Percentiles rank a stretch among this genome's conserved stretches.
Evolutionary conservation across 2,113 vertebrate species (phyloP).

Genomic region (Serinus canaria): DNA sequence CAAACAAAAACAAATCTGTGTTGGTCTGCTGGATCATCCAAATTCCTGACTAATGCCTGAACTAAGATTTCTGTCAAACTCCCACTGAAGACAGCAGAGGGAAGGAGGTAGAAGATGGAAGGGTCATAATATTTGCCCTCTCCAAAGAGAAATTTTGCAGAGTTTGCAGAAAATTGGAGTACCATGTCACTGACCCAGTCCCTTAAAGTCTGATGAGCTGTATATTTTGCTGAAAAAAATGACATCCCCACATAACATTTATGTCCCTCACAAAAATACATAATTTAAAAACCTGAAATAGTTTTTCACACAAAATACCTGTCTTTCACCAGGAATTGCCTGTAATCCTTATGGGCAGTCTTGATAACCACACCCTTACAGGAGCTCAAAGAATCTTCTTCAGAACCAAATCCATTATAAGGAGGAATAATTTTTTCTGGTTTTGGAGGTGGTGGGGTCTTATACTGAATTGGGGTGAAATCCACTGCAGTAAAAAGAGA

Average conservation of each 20-base stretch:
- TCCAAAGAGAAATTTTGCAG: not conserved
- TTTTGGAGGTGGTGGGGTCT: constrained; percentile 68
- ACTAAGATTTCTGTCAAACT: not conserved
- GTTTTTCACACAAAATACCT: constrained; percentile 73
- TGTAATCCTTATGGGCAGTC: constrained; percentile 76
- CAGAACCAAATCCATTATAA: constrained; percentile 90
- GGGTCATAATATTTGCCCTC: not conserved
- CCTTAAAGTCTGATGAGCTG: not conserved
- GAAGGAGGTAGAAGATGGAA: not conserved
- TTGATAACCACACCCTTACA: constrained; percentile 78
- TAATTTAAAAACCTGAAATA: not conserved
- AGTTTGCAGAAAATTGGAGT: not conserved
- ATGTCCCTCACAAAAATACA: not conserved
- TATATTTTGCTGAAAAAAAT: not conserved
- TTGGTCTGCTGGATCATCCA: not conserved
- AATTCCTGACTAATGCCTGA: not conserved
- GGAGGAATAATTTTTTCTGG: constrained; percentile 77
- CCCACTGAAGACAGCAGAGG: not conserved
- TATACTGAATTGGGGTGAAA: constrained; percentile 81
- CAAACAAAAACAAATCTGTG: not conserved
- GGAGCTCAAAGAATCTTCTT: constrained; percentile 89
- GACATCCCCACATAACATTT: not conserved
- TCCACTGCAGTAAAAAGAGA: constrained; percentile 79
- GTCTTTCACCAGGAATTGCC: constrained; percentile 85
- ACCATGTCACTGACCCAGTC: not conserved